Evolutionary conservation across 2,888 invertebrate species (phyloP).

Genomic region (Tricholauxania praeusta): DNA sequence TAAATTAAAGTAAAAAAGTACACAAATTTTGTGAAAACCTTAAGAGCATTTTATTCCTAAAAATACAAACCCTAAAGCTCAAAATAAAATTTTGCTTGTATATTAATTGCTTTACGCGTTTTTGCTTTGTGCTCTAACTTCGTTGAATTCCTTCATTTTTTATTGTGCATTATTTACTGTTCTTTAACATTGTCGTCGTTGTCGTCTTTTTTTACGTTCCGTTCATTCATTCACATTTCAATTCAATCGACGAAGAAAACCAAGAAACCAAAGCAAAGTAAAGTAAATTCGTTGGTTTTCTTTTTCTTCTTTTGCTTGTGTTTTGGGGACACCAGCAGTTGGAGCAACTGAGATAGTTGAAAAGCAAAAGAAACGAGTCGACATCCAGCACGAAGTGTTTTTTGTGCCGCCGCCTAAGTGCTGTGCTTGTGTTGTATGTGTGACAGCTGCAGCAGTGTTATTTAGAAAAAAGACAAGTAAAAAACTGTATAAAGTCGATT

Average conservation of each 20-base stretch:
- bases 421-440: not conserved
- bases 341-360: constrained; percentile 25
- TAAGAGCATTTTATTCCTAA: constrained; percentile 21
- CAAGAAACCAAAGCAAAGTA: not conserved
- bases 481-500: no score
- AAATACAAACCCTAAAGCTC: no score
- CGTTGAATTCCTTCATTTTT: constrained; percentile 29
- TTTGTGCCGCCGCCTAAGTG: not conserved
- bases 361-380: not conserved
- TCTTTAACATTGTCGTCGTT: constrained; percentile 16
- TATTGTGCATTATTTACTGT: constrained; percentile 17
- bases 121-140: constrained; percentile 50
- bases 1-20: not conserved
- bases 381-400: constrained; percentile 1
- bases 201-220: constrained; percentile 2
- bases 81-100: constrained; percentile 29
- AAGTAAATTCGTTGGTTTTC: not conserved
- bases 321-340: constrained; percentile 9
- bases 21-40: constrained; percentile 35
- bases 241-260: not conserved
- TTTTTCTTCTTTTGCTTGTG: no score
- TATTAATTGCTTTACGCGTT: constrained; percentile 55
- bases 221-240: constrained; percentile 29
- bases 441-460: constrained; percentile 22
- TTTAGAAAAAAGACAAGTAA: no score